A percentile compares a stretch with the other conserved stretches of the same genome.
Evolutionary conservation across 2,888 invertebrate genomes (phyloP).

Genomic region (Melinaea menophilus): DNA sequence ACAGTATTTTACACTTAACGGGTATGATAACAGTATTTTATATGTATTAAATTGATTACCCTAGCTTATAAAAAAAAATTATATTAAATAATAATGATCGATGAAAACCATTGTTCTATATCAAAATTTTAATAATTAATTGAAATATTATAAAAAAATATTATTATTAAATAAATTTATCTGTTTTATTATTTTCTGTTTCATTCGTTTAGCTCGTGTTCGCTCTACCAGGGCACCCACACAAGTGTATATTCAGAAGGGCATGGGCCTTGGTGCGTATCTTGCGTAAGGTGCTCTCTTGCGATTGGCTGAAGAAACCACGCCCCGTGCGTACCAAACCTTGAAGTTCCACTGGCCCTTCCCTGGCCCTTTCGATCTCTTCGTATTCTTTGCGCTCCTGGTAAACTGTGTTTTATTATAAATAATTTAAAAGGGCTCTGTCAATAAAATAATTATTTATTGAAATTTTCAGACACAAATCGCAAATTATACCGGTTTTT

Average conservation of each 20-base stretch:
- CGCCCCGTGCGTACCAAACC: conserved; percentile 74
- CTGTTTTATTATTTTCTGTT: not conserved
- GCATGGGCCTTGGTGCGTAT: conserved; percentile 51
- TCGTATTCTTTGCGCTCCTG: conserved; percentile 60
- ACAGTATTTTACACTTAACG: no score
- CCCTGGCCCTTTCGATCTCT: conserved; percentile 64
- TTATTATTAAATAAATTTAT: no score
- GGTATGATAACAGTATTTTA: no score
- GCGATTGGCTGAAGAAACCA: conserved; percentile 65
- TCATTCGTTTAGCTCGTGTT: not conserved
- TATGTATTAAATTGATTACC: no score
- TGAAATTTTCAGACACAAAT: conserved; percentile 13
- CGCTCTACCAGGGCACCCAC: not conserved
- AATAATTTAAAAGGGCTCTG: conserved; percentile 76
- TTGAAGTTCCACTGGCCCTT: conserved; percentile 70
- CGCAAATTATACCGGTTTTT: conserved; percentile 10
- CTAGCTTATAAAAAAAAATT: no score
- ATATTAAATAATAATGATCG: no score
- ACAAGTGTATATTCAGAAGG: conserved; percentile 35
- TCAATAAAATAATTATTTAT: conserved; percentile 39
- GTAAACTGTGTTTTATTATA: conserved; percentile 77
- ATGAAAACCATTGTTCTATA: no score
- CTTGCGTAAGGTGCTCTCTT: conserved; percentile 61
- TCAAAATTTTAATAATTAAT: no score
- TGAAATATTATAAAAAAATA: no score